Conservation (phyloP, 2,113 vertebrate genomes). For the Hyaena hyaena region DNA sequence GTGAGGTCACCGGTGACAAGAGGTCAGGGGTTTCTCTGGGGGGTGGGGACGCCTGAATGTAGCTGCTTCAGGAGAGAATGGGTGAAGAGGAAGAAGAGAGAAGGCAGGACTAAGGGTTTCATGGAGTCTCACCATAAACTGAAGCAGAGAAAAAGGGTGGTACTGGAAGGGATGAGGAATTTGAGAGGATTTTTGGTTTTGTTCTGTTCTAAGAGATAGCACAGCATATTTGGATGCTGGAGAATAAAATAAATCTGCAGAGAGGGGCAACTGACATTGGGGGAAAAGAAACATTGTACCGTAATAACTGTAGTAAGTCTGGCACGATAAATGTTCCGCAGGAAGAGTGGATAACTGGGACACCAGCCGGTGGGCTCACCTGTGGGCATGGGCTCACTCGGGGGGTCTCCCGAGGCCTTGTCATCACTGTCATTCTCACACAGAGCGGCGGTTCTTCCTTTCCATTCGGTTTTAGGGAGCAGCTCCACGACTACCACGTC, state of each 20-base stretch:
- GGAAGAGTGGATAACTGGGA: rapidly evolving
- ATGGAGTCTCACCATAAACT: not conserved
- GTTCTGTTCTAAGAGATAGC: not conserved
- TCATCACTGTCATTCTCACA: slow-evolving; percentile 91
- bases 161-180: not conserved
- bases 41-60: not conserved
- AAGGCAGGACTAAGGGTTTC: not conserved
- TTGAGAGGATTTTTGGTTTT: not conserved
- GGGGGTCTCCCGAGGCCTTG: slow-evolving; percentile 84
- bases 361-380: slow-evolving; percentile 82
- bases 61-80: not conserved
- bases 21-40: not conserved
- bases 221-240: not conserved
- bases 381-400: slow-evolving; percentile 92
- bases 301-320: not conserved
- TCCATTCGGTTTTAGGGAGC: slow-evolving; percentile 92
- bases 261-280: not conserved
- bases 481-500: slow-evolving; percentile 94
- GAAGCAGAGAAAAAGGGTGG: not conserved
- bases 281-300: not conserved
- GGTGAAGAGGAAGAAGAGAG: not conserved
- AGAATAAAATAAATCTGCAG: not conserved
- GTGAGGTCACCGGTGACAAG: not conserved
- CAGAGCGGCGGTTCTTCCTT: slow-evolving; percentile 90
- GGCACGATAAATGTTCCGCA: not conserved